Percentiles rank a stretch among this genome's conserved stretches.
phyloP scores from a whole-genome alignment of 2,888 invertebrate species.

The Cremastinae sp. region DNA sequence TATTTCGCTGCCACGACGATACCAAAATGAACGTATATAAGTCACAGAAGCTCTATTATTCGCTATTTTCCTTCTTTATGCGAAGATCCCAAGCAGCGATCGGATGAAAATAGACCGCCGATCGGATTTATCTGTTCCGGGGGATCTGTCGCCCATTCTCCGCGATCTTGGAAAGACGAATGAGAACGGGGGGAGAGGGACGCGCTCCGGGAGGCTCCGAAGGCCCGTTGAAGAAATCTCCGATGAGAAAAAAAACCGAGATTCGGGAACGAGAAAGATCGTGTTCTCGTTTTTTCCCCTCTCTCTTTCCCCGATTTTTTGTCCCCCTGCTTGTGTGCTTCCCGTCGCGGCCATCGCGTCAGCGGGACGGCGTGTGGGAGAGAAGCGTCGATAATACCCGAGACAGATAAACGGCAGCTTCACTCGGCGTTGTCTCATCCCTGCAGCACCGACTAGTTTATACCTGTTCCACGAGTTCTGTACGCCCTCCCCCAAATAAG shows the following conservation, averaged over 20 bases:
- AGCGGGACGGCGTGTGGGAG: slow-evolving; percentile 52
- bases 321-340: slow-evolving; percentile 42
- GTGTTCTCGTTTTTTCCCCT: slow-evolving; percentile 45
- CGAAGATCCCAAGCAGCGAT: slow-evolving; percentile 64
- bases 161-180: slow-evolving; percentile 55
- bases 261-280: slow-evolving; percentile 47
- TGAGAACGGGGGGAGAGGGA: slow-evolving; percentile 46
- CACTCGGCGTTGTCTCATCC: slow-evolving; percentile 26
- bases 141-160: slow-evolving; percentile 50
- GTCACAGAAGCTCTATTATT: slow-evolving; percentile 31
- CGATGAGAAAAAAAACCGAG: slow-evolving; percentile 48
- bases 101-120: slow-evolving; percentile 65
- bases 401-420: slow-evolving; percentile 50
- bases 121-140: slow-evolving; percentile 63
- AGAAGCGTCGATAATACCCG: slow-evolving; percentile 52
- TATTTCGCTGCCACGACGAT: too few species aligned
- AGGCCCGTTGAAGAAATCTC: slow-evolving; percentile 37
- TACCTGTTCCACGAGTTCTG: slow-evolving; percentile 52
- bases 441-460: slow-evolving; percentile 44
- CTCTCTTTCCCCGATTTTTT: slow-evolving; percentile 2
- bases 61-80: slow-evolving; percentile 46
- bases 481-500: slow-evolving; percentile 34
- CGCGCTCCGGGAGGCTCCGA: slow-evolving; percentile 51
- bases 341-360: slow-evolving; percentile 45
- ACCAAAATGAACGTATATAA: too few species aligned